Percentiles rank a stretch among this genome's conserved stretches.
phyloP scores from a whole-genome alignment of 1,140 invertebrate genomes.

The Anastatus disparis region DNA sequence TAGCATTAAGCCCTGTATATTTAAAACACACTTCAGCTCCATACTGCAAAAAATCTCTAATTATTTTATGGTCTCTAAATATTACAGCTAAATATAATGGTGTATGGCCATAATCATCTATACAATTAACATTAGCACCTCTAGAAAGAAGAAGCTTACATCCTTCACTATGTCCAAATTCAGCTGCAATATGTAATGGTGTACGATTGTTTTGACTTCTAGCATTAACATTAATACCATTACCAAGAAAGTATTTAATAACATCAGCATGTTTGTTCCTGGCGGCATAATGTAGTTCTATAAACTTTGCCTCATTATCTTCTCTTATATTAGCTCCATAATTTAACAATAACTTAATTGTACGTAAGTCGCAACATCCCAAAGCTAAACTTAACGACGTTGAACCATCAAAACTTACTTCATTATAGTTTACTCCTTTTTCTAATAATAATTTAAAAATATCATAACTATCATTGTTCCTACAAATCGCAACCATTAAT shows the following conservation, averaged over 20 bases:
- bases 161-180: background rate
- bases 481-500: background rate
- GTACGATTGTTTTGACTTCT: background rate
- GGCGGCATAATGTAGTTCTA: background rate
- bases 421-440: background rate
- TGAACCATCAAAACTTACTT: background rate
- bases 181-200: background rate
- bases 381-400: background rate
- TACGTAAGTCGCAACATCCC: background rate
- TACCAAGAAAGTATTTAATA: background rate
- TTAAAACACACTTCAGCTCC: no score
- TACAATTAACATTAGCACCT: background rate
- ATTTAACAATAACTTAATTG: background rate
- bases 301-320: background rate
- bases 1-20: no score
- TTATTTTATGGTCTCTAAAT: no score
- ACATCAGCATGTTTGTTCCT: background rate
- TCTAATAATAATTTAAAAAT: background rate
- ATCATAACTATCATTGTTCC: background rate
- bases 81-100: background rate
- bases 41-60: no score
- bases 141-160: background rate
- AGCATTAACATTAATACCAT: background rate
- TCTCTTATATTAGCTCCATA: background rate
- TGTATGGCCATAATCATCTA: background rate